These are phyloP conservation scores for Luehdorfia chinensis DNA, from an alignment of 1,140 invertebrate species.

Conservation along the genomic window DNA sequence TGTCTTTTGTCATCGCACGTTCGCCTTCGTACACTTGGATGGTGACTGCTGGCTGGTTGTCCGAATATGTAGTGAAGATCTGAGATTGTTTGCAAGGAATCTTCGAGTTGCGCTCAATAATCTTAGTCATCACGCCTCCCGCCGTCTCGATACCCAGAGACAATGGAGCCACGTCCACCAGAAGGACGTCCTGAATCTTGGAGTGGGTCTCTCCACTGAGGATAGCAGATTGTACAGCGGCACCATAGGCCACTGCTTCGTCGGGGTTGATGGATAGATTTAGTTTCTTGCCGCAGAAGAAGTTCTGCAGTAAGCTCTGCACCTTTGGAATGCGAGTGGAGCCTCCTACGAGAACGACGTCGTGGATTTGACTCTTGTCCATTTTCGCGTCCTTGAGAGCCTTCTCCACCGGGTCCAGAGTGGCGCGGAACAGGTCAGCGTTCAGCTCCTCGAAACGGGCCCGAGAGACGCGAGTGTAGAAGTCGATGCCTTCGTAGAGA, in stretches of 20 bases:
- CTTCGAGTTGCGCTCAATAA: slow-evolving; percentile 71
- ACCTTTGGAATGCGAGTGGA: slow-evolving; percentile 81
- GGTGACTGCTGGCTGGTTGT: slow-evolving; percentile 73
- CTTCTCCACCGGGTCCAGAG: slow-evolving; percentile 74
- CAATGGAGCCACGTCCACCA: slow-evolving; percentile 77
- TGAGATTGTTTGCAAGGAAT: slow-evolving; percentile 79
- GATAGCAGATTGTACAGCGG: slow-evolving; percentile 73
- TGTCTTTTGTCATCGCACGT: slow-evolving; percentile 69
- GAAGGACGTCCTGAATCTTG: slow-evolving; percentile 75
- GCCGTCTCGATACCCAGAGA: slow-evolving; percentile 75
- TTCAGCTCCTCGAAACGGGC: slow-evolving; percentile 66
- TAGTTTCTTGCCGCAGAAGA: slow-evolving; percentile 69
- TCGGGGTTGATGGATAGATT: slow-evolving; percentile 78
- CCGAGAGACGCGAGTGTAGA: slow-evolving; percentile 57
- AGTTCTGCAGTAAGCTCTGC: slow-evolving; percentile 71
- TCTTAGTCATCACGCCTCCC: slow-evolving; percentile 42
- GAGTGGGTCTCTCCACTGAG: slow-evolving; percentile 77
- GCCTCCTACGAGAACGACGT: slow-evolving; percentile 85
- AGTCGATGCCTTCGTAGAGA: slow-evolving; percentile 59
- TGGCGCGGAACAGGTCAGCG: slow-evolving; percentile 67
- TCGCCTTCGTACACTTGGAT: slow-evolving; percentile 1
- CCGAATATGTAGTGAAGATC: slow-evolving; percentile 78
- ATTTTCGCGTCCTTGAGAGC: slow-evolving; percentile 81
- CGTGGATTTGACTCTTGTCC: slow-evolving; percentile 81
- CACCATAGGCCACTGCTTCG: slow-evolving; percentile 76